Evolutionary conservation across 1,140 invertebrate genomes (phyloP).

Genomic region (Drosophila rufa): DNA sequence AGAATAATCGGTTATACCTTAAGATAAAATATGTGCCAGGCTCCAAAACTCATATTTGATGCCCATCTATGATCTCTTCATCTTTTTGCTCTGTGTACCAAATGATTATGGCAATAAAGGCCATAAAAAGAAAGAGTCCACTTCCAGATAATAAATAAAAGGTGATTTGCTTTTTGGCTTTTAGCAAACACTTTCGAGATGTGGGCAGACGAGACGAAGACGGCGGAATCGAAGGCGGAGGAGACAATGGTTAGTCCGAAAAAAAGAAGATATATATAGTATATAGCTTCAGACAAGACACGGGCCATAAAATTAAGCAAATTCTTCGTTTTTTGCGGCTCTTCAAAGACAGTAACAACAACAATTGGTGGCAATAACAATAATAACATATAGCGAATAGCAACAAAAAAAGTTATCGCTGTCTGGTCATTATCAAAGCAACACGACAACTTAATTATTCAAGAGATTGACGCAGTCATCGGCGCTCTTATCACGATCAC

Average conservation of each 20-base stretch:
- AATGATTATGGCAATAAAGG: slow-evolving; percentile 25
- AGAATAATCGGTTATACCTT: background rate
- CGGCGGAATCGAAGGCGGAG: background rate
- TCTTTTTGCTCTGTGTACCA: background rate
- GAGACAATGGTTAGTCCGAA: slow-evolving; percentile 14
- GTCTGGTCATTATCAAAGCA: slow-evolving; percentile 55
- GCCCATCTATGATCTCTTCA: background rate
- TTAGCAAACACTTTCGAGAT: slow-evolving; percentile 41
- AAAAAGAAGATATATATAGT: background rate
- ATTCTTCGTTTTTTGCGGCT: slow-evolving; percentile 66
- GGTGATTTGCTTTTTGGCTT: slow-evolving; percentile 68
- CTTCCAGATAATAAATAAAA: slow-evolving; percentile 73
- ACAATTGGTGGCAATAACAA: slow-evolving; percentile 12
- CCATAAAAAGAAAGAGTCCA: slow-evolving; percentile 40
- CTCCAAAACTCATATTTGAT: too few relatives aligned
- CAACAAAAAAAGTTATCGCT: slow-evolving; percentile 22
- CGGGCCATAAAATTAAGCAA: slow-evolving; percentile 73
- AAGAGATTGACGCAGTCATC: slow-evolving; percentile 49
- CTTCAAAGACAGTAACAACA: slow-evolving; percentile 60
- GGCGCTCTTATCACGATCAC: slow-evolving; percentile 75
- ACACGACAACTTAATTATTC: slow-evolving; percentile 81
- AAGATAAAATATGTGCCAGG: too few relatives aligned
- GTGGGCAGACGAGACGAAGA: slow-evolving; percentile 10
- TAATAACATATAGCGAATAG: slow-evolving; percentile 27
- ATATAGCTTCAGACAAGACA: slow-evolving; percentile 36